Base-by-base conservation (phyloP, 2,888 invertebrate genomes). In the Harmothoe impar region DNA sequence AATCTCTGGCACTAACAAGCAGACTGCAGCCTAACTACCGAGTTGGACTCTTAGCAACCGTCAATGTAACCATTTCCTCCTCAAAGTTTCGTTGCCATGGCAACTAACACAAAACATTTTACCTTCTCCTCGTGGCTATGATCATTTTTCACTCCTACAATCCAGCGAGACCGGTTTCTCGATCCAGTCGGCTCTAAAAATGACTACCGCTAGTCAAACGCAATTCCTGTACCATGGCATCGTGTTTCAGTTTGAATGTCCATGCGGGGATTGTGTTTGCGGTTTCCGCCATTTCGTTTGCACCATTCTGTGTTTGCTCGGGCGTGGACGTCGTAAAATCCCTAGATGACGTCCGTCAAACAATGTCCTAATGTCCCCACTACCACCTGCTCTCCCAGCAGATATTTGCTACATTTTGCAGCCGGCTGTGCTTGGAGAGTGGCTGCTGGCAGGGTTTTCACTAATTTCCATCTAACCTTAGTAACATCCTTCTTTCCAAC, bases 401-500 rank as follows among this genome's bases (percentile, higher is more conserved):
- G 43, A 43, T 43, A 43, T 43, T 43, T 43, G 43, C 43, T 43
- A 43, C 43, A 43, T 43, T 43, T 10, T 43, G 43, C 10, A 43
- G 43, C 10, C 5, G 10, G 43, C 43, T 43, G 3, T 43, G 43
- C 43, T 43, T 43, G 43, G 10, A 43, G 43, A 43, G 43, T 43
- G 10, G 43, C 43, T n/a, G n/a, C n/a, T n/a, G n/a, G n/a, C n/a
- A n/a, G n/a, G n/a, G n/a, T n/a, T n/a, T n/a, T n/a, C n/a, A n/a
- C n/a, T n/a, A 43, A 7, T 7, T 43, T 43, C 10, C 3, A 43
- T 43, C 43, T 43, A 62, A 5, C 1, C 20, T 54, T 84, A 95
- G 92, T 94, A 95, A 90, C 95, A 95, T 0, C 95, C 95, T 62
- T 95, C 95, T 86, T 94, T 93, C 95, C 95, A 95, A 90, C 94